Evolutionary conservation across 2,888 invertebrate species (phyloP), one percentile per base, ranked within the genome.

Genomic region (Xylophagus ater): DNA sequence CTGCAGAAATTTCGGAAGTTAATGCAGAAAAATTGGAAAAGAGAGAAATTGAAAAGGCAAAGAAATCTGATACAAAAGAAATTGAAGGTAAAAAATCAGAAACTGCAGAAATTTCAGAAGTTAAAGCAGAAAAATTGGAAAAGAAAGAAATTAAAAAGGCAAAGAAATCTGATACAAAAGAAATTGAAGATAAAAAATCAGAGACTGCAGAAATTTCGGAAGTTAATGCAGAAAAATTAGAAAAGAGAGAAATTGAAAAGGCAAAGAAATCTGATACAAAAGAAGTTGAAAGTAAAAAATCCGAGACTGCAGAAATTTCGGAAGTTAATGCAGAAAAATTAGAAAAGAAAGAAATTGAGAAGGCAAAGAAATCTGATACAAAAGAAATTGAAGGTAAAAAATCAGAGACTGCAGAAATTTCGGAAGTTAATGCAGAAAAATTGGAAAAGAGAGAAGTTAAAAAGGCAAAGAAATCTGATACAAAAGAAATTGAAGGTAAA

Each of bases 21-120:
- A 40, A 39, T 41, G 34, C 46, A 17, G 46, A 50, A 30, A 41
- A 33, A 7, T 5, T 23, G 2, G 23, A 30, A 6, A 26, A 44
- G 38, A 25, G 34, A 13, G 31, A 33, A 9, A 10, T 17, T 6
- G 20, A 42, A 4, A 43, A 36, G 2, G 6, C 4, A 4, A 12
- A 35, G 18, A 41, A 44, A n/a, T 24, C 41, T 2, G 28, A 40
- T 6, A 2, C 38, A 10, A 26, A 44, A n/a, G 38, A 45, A 21
- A 33, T 23, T 7, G 26, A 41, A 32, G 1, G 17, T 17, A 1
- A 12, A 7, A 13, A 15, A 33, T 15, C 6, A n/a, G 23, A 6
- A 19, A 4, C n/a, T 15, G 12, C 14, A 32, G 4, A 10, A 10
- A 10, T 4, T 8, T 4, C 12, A 19, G 21, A 8, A 13, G n/a